Percentiles rank a stretch among this genome's conserved stretches.
These are phyloP conservation scores for Neogobius melanostomus DNA, from an alignment of 2,113 vertebrate genomes.

Conservation along the genomic window DNA sequence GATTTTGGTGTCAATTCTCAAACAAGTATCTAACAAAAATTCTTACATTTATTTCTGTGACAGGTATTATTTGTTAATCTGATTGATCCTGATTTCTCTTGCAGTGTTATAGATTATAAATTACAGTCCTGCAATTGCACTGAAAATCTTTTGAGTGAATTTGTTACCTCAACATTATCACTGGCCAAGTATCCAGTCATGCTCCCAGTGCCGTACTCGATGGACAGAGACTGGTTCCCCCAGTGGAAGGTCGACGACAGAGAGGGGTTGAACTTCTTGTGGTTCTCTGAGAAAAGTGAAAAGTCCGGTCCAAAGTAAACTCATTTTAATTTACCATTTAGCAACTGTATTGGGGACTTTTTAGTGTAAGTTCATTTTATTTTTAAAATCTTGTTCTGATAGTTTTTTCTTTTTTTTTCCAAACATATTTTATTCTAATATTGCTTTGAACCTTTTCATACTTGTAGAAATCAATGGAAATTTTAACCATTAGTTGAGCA, in stretches of 20 bases:
- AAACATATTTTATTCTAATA: neutral
- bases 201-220: conserved; percentile 70
- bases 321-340: neutral
- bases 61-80: too few relatives aligned
- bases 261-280: conserved; percentile 55
- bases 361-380: too few relatives aligned
- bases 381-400: too few relatives aligned
- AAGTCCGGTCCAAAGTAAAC: neutral
- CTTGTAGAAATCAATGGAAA: neutral
- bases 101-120: neutral
- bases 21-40: too few relatives aligned
- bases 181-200: conserved; percentile 65
- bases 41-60: too few relatives aligned
- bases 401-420: too few relatives aligned
- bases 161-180: conserved; percentile 59
- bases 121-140: neutral
- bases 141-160: neutral
- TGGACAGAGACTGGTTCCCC: conserved; percentile 38
- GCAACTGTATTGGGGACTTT: too few relatives aligned
- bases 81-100: too few relatives aligned
- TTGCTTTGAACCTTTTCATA: neutral
- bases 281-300: conserved; percentile 50
- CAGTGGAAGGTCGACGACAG: conserved; percentile 47
- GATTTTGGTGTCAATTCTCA: too few relatives aligned
- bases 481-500: neutral